Conservation (phyloP, 2,888 invertebrate species). For the Agrochola macilenta region DNA sequence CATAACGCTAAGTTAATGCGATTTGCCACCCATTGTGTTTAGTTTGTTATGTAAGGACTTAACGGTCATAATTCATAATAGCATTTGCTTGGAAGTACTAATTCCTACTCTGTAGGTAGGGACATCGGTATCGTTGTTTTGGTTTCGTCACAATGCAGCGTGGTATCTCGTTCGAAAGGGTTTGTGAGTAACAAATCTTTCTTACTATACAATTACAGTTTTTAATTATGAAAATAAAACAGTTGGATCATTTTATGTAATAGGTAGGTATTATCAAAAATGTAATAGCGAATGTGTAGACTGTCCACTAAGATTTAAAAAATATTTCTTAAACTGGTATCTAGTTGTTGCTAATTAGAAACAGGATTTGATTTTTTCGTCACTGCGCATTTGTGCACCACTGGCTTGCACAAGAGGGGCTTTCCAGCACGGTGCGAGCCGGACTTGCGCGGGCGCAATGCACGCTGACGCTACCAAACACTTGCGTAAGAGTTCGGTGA, state of each 20-base stretch:
- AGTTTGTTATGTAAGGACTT: conserved; percentile 49
- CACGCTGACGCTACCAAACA: conserved; percentile 59
- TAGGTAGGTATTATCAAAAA: neutral
- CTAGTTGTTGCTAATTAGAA: conserved; percentile 44
- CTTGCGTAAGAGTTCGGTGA: conserved; percentile 89
- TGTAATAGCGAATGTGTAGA: neutral
- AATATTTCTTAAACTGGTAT: neutral
- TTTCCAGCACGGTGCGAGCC: conserved; percentile 81
- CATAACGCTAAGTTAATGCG: conserved; percentile 40
- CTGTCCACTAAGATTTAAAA: neutral
- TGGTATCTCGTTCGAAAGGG: neutral
- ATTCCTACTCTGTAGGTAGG: neutral
- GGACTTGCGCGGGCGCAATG: conserved; percentile 77
- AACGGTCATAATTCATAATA: conserved; percentile 42
- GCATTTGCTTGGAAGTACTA: conserved; percentile 29
- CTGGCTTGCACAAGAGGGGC: conserved; percentile 85
- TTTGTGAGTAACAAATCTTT: neutral
- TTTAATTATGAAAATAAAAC: neutral
- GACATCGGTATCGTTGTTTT: conserved; percentile 16
- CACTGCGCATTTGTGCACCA: conserved; percentile 55
- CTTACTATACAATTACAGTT: neutral
- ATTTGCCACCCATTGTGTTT: conserved; percentile 56
- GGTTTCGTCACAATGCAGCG: neutral
- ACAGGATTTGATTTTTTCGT: conserved; percentile 56
- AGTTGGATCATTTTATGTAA: conserved; percentile 6